Evolutionary conservation across 2,888 invertebrate species (phyloP), one percentile per base, ranked within the genome.

Genomic region (Pheosia gnoma): DNA sequence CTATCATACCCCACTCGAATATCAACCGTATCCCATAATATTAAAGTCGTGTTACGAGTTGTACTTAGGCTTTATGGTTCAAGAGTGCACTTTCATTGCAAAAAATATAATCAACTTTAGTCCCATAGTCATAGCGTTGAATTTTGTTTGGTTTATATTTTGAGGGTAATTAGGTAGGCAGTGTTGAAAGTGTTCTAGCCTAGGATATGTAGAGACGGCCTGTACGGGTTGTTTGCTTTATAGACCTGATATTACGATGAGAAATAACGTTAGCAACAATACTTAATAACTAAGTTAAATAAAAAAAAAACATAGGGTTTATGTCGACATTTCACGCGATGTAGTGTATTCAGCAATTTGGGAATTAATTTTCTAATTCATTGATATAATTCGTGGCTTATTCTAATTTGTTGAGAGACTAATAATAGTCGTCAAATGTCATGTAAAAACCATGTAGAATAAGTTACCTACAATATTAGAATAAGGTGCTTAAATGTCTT

Each of bases 131-230:
- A 36, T 60, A 61, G n/a, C 38, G 61, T 63, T 59, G 5, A 60
- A 11, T 57, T 59, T 65, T 3, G 0, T 43, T 57, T 65, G 59
- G 11, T 54, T 38, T 10, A 7, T 8, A 56, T 5, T 56, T 56
- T 13, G 4, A 11, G 47, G 25, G 0, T 36, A n/a, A 51, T 43
- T 38, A 39, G 47, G n/a, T 57, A 58, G 37, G 41, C 49, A 61
- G 57, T 52, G 59, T 55, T 54, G 60, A n/a, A 68, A 61, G 62
- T 59, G 62, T 69, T 69, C 59, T 58, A 63, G 60, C 57, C 64
- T 71, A 70, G 62, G 51, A 38, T 61, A 61, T 55, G 70, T 68
- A 58, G 36, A 37, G 36, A 52, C 3, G 37, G 9, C 52, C 9
- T 36, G 8, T 6, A 36, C 47, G 5, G 3, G 47, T 47, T 47